Percentiles rank a stretch among this genome's conserved stretches.
These are phyloP conservation scores for Hucho hucho DNA, from an alignment of 2,113 vertebrate species.

Conservation along the genomic window DNA sequence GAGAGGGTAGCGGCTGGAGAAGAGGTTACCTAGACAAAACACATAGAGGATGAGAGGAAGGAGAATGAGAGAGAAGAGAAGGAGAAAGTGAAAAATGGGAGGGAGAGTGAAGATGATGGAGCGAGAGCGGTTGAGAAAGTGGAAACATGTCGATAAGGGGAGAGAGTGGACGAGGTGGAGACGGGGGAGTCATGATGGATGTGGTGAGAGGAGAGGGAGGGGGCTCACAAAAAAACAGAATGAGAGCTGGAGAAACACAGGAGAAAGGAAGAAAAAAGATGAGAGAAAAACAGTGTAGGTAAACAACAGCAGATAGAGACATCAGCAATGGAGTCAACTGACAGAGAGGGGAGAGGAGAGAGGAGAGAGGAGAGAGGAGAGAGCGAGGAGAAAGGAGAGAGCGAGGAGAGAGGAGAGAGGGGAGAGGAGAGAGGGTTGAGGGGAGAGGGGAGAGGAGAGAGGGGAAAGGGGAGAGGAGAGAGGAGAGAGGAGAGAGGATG, in stretches of 20 bases:
- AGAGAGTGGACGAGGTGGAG: slow-evolving; percentile 65
- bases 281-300: too few relatives aligned
- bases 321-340: slow-evolving; percentile 61
- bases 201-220: slow-evolving; percentile 6
- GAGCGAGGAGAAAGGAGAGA: rapidly evolving
- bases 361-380: neutral
- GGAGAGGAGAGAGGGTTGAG: rapidly evolving
- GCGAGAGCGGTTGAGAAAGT: slow-evolving; percentile 72
- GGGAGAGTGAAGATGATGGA: slow-evolving; percentile 71
- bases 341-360: slow-evolving; percentile 31
- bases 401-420: rapidly evolving
- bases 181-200: slow-evolving; percentile 67
- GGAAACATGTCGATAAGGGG: slow-evolving; percentile 77
- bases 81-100: slow-evolving; percentile 33
- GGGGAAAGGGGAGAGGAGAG: neutral
- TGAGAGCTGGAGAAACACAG: slow-evolving; percentile 39
- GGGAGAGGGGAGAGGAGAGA: rapidly evolving
- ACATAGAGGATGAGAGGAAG: neutral
- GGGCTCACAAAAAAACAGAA: neutral
- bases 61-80: neutral
- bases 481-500: neutral
- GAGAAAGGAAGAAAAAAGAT: slow-evolving; percentile 16
- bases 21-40: slow-evolving; percentile 15
- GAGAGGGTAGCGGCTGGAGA: slow-evolving; percentile 10
- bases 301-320: slow-evolving; percentile 62